phyloP scores from a whole-genome alignment of 2,888 invertebrate species.

The Chamaedrilus cognettii region DNA sequence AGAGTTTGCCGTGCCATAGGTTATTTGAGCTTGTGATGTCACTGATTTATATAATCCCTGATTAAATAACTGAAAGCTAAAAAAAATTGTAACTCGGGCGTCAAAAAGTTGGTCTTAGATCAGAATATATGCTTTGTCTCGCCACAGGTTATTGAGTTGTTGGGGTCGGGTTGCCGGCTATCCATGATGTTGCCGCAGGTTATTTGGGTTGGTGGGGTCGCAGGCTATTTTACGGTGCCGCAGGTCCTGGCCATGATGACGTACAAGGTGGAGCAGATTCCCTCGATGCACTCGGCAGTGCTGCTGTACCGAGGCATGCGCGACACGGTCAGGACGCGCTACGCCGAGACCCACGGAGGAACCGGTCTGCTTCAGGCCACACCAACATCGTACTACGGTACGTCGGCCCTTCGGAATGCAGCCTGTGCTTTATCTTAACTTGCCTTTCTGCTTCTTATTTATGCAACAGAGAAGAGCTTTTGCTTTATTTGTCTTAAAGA shows the following conservation, averaged over 20 bases:
- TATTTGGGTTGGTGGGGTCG: no score
- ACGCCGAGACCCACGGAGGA: not conserved
- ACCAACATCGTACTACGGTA: not conserved
- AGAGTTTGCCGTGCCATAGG: no score
- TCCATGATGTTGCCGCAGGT: not conserved
- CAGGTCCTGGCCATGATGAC: slow-evolving; percentile 7
- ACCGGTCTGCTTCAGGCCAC: not conserved
- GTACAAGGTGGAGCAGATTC: not conserved
- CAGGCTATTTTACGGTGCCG: not conserved
- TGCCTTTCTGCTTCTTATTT: not conserved
- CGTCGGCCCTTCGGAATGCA: no score
- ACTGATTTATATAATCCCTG: no score
- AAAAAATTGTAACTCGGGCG: no score
- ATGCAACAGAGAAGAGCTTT: no score
- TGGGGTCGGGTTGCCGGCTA: not conserved
- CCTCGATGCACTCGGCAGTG: slow-evolving; percentile 2
- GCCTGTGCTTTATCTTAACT: no score
- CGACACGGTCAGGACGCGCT: not conserved
- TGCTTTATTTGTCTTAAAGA: no score
- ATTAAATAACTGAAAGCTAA: no score
- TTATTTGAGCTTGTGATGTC: no score
- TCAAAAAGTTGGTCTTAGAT: no score
- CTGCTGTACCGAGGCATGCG: not conserved
- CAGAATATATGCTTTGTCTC: no score
- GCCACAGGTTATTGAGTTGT: not conserved